These are phyloP conservation scores for Pachymerium ferrugineum DNA, from an alignment of 2,888 invertebrate genomes.

Conservation along the genomic window DNA sequence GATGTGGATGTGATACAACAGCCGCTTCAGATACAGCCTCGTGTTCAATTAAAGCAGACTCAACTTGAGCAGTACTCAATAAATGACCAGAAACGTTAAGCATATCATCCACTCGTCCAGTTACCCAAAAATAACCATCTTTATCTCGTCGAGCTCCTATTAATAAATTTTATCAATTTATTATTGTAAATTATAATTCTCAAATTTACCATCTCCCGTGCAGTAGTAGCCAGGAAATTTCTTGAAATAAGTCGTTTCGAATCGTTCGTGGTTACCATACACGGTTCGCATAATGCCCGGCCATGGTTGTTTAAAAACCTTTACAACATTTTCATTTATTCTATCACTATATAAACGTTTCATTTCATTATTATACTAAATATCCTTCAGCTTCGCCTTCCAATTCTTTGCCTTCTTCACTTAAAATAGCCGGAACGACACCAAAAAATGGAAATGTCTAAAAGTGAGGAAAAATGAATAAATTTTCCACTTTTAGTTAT, in stretches of 20 bases:
- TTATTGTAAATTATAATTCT: background rate
- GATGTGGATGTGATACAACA: slow-evolving; percentile 89
- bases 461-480: background rate
- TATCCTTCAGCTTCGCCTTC: slow-evolving; percentile 89
- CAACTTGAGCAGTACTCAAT: slow-evolving; percentile 89
- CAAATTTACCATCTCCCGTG: slow-evolving; percentile 52
- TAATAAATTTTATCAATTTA: slow-evolving; percentile 36
- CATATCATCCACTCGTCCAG: slow-evolving; percentile 97
- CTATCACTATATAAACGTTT: too few relatives aligned
- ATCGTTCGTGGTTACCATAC: slow-evolving; percentile 53
- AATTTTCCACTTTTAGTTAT: background rate
- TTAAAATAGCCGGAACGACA: slow-evolving; percentile 77
- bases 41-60: slow-evolving; percentile 53
- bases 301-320: slow-evolving; percentile 87
- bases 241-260: slow-evolving; percentile 52
- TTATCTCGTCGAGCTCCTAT: slow-evolving; percentile 81
- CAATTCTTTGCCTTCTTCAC: slow-evolving; percentile 78
- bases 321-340: slow-evolving; percentile 27
- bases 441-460: slow-evolving; percentile 87
- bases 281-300: slow-evolving; percentile 82
- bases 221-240: slow-evolving; percentile 55
- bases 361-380: slow-evolving; percentile 57
- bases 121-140: slow-evolving; percentile 94
- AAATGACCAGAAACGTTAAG: slow-evolving; percentile 96
- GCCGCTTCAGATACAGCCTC: slow-evolving; percentile 81